Base-by-base conservation (phyloP, 2,888 invertebrate species). In the Dryobota labecula region DNA sequence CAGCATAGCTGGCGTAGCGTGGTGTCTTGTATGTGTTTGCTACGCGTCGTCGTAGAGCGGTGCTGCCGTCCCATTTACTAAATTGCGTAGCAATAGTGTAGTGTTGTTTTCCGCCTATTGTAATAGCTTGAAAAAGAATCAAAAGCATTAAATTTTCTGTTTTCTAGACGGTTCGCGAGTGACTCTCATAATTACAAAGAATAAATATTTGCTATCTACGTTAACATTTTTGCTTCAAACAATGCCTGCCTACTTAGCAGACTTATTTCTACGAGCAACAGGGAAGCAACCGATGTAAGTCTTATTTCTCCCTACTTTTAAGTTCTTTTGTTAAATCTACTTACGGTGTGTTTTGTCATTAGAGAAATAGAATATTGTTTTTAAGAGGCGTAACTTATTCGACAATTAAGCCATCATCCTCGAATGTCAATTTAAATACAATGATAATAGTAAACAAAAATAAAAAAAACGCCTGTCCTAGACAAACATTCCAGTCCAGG, bases 181-280 rank as follows among this genome's bases (percentile, higher is more conserved):
- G 2, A 33, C 20, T 3, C 0, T 81, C 7, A 60, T n/a, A 11
- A 82, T 67, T 33, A 79, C 69, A 0, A 33, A 45, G 5, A 66
- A 43, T 2, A 63, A 61, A 33, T 67, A 15, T 15, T 2, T 1
- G 7, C 0, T 73, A 11, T 27, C 15, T 0, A 18, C 9, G 0
- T 33, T 73, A 0, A 78, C 83, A 24, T 78, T 82, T 57, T 56
- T 78, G 0, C 60, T 82, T 8, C 80, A 80, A 73, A 78, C 51
- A 7, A 11, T 20, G 13, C 83, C 79, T 11, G 66, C 80, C 11
- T 73, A 43, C 45, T 4, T 20, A 0, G 73, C 66, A 33, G 83
- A 80, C 45, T 11, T 78, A 15, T 38, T 49, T 30, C 51, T 66
- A 33, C 51, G 83, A 54, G 43, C n/a, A 1, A 49, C 24, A 7